Percentiles rank a stretch among this genome's conserved stretches.
These are phyloP conservation scores for Epizoanthus scotinus DNA, from an alignment of 92 coral and sea anemone species.

Conservation along the genomic window DNA sequence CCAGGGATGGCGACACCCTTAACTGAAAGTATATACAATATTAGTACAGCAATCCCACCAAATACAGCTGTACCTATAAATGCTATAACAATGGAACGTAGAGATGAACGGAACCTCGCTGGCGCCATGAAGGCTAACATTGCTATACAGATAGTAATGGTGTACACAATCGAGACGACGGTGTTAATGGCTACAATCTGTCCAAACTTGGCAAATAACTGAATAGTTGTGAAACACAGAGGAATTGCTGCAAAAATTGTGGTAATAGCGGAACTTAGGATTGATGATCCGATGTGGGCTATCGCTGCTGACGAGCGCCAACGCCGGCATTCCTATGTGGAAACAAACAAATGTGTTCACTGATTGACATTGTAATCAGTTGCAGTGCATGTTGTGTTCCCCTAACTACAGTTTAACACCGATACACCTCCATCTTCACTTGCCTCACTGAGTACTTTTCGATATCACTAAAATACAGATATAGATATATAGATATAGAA, in stretches of 20 bases:
- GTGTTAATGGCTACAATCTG: slow-evolving; percentile 95
- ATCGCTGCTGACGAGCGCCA: slow-evolving; percentile 95
- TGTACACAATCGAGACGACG: slow-evolving; percentile 83
- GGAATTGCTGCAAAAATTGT: slow-evolving; percentile 93
- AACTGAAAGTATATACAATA: slow-evolving; percentile 60
- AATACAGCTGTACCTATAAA: slow-evolving; percentile 44
- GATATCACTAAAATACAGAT: too few species aligned
- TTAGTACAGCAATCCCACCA: slow-evolving; percentile 34
- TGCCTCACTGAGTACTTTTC: too few species aligned
- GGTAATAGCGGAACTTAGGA: slow-evolving; percentile 92
- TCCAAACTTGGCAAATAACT: slow-evolving; percentile 95
- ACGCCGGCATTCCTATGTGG: slow-evolving; percentile 47
- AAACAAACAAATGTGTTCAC: not conserved
- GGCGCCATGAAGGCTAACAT: slow-evolving; percentile 77
- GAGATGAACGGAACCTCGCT: slow-evolving; percentile 71
- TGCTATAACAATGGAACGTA: slow-evolving; percentile 48
- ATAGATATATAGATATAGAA: too few species aligned
- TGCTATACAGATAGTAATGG: slow-evolving; percentile 81
- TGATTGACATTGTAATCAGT: too few species aligned
- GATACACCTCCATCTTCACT: too few species aligned
- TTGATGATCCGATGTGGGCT: slow-evolving; percentile 95
- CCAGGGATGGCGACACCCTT: slow-evolving; percentile 77
- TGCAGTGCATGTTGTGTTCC: too few species aligned
- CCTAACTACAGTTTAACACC: too few species aligned
- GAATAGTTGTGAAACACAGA: slow-evolving; percentile 90